Evolutionary conservation across 2,888 invertebrate species (phyloP).

Genomic region (Amphipoea lucens): DNA sequence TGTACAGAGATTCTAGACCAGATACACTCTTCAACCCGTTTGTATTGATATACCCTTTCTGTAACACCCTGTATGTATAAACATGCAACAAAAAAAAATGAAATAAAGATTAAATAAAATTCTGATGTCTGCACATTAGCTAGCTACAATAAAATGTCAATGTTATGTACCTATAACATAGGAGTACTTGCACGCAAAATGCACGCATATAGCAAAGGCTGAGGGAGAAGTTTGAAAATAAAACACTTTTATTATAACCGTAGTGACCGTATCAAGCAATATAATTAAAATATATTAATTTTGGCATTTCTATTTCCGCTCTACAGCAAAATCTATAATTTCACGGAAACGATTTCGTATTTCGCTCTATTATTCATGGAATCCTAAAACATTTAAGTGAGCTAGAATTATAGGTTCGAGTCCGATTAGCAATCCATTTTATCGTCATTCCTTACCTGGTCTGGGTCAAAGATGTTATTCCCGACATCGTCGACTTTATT

Average conservation of each 20-base stretch:
- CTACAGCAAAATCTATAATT: conserved; percentile 13
- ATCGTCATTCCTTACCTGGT: conserved; percentile 24
- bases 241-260: background rate
- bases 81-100: background rate
- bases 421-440: conserved; percentile 18
- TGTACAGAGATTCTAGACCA: no score
- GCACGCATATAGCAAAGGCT: background rate
- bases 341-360: conserved; percentile 35
- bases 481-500: conserved; percentile 38
- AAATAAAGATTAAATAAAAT: background rate
- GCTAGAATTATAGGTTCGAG: conserved; percentile 5
- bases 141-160: background rate
- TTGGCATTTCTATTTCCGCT: background rate
- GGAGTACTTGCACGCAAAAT: background rate
- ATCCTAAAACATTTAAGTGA: conserved; percentile 57
- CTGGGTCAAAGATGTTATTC: conserved; percentile 49
- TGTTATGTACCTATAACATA: background rate
- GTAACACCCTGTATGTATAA: no score
- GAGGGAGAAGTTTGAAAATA: background rate
- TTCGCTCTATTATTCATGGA: conserved; percentile 32
- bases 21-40: no score
- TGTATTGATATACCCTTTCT: no score
- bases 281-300: background rate
- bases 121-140: background rate
- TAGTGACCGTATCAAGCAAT: background rate